These are phyloP conservation scores for Eulemur mongoz DNA, from an alignment of 2,797 vertebrate species.

Conservation along the genomic window DNA sequence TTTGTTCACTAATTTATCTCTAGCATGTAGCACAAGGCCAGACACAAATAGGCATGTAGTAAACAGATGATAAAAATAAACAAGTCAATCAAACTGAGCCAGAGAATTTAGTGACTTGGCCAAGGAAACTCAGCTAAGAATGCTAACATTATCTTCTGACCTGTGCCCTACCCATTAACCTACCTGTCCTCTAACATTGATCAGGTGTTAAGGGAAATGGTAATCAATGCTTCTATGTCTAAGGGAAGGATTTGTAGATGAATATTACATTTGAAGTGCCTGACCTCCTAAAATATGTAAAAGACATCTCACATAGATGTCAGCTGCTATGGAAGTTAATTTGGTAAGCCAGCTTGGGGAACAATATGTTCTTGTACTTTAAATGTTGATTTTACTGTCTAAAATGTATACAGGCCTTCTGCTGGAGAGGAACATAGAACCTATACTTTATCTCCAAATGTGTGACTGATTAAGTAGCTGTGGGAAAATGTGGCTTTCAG, in stretches of 20 bases:
- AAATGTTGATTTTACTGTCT: slow-evolving; percentile 51
- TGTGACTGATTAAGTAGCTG: slow-evolving; percentile 6
- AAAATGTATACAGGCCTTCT: slow-evolving; percentile 41
- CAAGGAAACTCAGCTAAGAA: not conserved
- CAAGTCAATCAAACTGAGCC: not conserved
- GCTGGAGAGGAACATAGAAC: slow-evolving; percentile 3
- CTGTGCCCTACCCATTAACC: not conserved
- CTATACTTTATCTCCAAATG: not conserved
- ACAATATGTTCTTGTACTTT: slow-evolving; percentile 40
- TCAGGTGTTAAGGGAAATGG: not conserved
- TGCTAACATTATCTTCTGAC: not conserved
- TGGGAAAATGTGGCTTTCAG: not conserved
- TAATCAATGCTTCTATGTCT: slow-evolving; percentile 27
- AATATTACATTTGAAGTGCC: slow-evolving; percentile 30
- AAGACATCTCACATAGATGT: slow-evolving; percentile 47
- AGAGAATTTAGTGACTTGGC: not conserved
- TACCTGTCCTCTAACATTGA: not conserved
- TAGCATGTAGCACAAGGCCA: not conserved
- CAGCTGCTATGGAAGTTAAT: slow-evolving; percentile 27
- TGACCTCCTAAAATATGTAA: slow-evolving; percentile 49
- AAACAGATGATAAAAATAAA: not conserved
- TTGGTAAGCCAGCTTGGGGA: slow-evolving; percentile 46
- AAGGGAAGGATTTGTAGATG: slow-evolving; percentile 20
- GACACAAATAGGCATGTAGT: not conserved
- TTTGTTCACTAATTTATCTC: not conserved